Evolutionary conservation across 2,113 vertebrate genomes (phyloP).

Genomic region (Vidua macroura): DNA sequence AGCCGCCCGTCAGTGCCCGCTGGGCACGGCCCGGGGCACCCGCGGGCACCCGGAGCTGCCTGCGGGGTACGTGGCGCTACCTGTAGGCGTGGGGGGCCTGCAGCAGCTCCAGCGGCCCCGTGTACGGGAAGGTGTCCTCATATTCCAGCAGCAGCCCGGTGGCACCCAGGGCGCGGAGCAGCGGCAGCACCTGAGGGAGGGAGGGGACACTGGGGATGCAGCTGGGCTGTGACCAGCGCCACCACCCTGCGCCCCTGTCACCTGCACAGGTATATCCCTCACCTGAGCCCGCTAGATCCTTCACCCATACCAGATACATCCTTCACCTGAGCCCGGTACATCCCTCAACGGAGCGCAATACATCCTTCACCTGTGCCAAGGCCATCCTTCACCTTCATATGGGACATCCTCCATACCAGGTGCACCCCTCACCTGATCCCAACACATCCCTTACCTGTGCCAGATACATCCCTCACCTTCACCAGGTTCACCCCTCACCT

Average conservation of each 20-base stretch:
- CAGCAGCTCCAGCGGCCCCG: slow-evolving; percentile 79
- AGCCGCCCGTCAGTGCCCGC: neutral
- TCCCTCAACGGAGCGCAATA: too few relatives aligned
- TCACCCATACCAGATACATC: fast-evolving
- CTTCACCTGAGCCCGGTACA: neutral
- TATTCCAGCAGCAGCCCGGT: slow-evolving; percentile 91
- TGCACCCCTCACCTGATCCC: slow-evolving; percentile 9
- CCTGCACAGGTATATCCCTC: neutral
- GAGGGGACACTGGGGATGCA: neutral
- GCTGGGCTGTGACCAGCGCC: too few relatives aligned
- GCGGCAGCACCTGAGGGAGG: slow-evolving; percentile 79
- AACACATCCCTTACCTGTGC: neutral
- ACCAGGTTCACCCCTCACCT: too few relatives aligned
- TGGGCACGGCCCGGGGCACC: neutral
- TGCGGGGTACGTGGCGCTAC: slow-evolving; percentile 23
- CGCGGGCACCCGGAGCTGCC: neutral
- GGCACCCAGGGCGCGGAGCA: slow-evolving; percentile 83
- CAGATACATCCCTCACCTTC: too few relatives aligned
- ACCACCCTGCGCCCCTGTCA: neutral
- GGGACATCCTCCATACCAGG: neutral
- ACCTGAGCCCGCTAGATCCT: fast-evolving
- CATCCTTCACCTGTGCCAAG: too few relatives aligned
- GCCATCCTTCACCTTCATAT: too few relatives aligned
- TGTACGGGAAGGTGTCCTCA: slow-evolving; percentile 94
- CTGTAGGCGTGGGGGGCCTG: slow-evolving; percentile 85